Evolutionary conservation across 2,113 vertebrate species (phyloP).

Genomic region (Glareola pratincola): DNA sequence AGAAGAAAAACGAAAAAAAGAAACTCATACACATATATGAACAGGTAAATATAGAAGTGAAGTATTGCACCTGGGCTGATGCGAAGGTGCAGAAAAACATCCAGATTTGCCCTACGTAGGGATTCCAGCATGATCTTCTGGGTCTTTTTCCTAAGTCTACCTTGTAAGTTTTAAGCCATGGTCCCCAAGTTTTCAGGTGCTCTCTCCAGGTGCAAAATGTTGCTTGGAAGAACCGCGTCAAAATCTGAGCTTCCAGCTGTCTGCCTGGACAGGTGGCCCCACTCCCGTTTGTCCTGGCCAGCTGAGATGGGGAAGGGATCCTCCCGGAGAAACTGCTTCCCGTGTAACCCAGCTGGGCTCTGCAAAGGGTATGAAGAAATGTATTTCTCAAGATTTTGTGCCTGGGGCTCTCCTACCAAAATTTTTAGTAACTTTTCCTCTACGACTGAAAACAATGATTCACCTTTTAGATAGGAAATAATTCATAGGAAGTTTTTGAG

Average conservation of each 20-base stretch:
- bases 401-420: background rate
- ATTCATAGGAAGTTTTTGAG: background rate
- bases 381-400: background rate
- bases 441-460: background rate
- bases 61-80: background rate
- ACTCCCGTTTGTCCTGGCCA: background rate
- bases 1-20: background rate
- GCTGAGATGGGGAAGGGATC: background rate
- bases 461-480: background rate
- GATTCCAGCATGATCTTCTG: background rate
- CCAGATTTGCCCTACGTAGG: background rate
- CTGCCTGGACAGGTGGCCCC: background rate
- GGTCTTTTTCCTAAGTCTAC: background rate
- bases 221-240: background rate
- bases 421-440: background rate
- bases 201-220: background rate
- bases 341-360: background rate
- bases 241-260: background rate
- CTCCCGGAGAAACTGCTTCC: background rate
- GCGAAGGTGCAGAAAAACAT: background rate
- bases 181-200: background rate
- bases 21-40: background rate
- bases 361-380: background rate
- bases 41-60: background rate
- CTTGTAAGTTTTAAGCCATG: background rate